phyloP scores from a whole-genome alignment of 1,140 invertebrate species.

The Dendroctonus ponderosae region DNA sequence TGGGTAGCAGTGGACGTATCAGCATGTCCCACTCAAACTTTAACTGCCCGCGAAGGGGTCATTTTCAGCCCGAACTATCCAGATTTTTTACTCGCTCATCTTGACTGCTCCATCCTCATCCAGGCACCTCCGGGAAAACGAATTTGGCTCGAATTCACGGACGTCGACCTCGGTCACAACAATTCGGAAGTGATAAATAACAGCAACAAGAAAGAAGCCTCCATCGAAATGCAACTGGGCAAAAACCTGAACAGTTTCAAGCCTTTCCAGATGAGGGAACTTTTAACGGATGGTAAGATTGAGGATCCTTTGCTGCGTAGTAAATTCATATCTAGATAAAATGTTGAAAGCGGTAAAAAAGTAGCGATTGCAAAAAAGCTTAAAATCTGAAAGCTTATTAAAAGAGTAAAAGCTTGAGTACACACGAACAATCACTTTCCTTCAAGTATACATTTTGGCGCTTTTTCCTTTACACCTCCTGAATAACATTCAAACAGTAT shows the following conservation, averaged over 20 bases:
- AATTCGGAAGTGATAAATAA: conserved; percentile 20
- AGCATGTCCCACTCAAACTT: conserved; percentile 63
- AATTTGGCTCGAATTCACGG: conserved; percentile 65
- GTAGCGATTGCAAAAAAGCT: too few species aligned
- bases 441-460: too few species aligned
- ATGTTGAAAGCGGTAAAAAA: too few species aligned
- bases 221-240: conserved; percentile 58
- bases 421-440: too few species aligned
- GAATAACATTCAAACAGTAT: too few species aligned
- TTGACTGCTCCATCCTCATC: conserved; percentile 68
- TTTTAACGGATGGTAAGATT: conserved; percentile 57
- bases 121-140: conserved; percentile 61
- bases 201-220: conserved; percentile 47
- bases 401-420: too few species aligned
- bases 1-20: conserved; percentile 69
- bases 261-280: conserved; percentile 54
- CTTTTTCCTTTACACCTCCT: too few species aligned
- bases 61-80: conserved; percentile 68
- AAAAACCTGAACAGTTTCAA: conserved; percentile 51
- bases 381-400: too few species aligned
- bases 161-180: conserved; percentile 34
- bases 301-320: too few species aligned
- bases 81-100: conserved; percentile 60
- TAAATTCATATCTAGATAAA: too few species aligned
- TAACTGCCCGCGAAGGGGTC: conserved; percentile 61